Evolutionary conservation across 92 coral and sea anemone genomes (phyloP), one percentile per base, ranked within the genome.

Genomic region (Umimayanthus chanpuru): DNA sequence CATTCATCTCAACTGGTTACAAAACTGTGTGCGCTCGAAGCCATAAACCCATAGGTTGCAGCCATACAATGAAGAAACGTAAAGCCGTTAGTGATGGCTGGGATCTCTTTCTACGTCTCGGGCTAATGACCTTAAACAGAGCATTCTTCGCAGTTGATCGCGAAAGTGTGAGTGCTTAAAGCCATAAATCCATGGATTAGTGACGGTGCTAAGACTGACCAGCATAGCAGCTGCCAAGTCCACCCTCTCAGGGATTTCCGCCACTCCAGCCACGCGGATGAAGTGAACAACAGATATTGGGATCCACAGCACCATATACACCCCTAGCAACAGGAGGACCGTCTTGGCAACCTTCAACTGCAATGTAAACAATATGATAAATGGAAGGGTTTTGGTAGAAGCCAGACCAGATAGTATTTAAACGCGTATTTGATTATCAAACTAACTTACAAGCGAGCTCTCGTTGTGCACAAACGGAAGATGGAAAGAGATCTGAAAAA

Each of bases 151-250:
- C 14, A 94, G 73, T 77, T 94, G 95, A 66, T 89, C 90, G 85
- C 93, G 94, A 64, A 94, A 94, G 81, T 94, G 94, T 55, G 89
- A 85, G 89, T 93, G 90, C 21, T 90, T 91, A 79, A 84, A 93
- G 83, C 98, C 98, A 76, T 94, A 94, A 74, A 94, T 94, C 98
- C 95, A 94, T 6, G 98, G 98, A 71, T 94, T 93, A 3, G 98
- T 94, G 65, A 93, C 98, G 85, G 95, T 93, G 81, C 98, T 94
- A 36, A 85, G 30, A 23, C 98, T 91, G 76, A 93, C 89, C 29
- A 94, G 95, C 71, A 92, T 85, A 26, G 94, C 98, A 1, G 98
- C 95, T 14, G 90, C 90, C 11, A 94, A 91, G 73, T 94, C 98
- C 25, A 94, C 93, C 77, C 88, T 81, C 82, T 86, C 91, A 7